A percentile compares a stretch with the other conserved stretches of the same genome.
These are phyloP conservation scores for Lagenorhynchus albirostris DNA, from an alignment of 2,113 vertebrate genomes.

Conservation along the genomic window DNA sequence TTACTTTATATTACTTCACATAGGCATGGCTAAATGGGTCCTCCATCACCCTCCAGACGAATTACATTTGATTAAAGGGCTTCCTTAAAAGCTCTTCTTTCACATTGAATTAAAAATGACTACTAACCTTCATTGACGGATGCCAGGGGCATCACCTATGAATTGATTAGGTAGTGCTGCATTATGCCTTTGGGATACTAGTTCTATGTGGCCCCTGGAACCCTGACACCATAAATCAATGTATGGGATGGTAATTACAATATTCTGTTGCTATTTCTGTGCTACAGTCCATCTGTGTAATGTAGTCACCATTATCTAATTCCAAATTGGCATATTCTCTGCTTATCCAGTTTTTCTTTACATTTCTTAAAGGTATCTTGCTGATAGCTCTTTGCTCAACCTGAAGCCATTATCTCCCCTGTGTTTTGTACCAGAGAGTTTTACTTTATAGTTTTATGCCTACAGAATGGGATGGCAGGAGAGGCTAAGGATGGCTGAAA, in stretches of 20 bases:
- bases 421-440: neutral
- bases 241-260: neutral
- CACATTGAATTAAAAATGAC: slow-evolving; percentile 61
- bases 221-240: slow-evolving; percentile 13
- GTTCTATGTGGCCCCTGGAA: neutral
- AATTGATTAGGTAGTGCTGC: slow-evolving; percentile 53
- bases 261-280: slow-evolving; percentile 18
- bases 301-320: neutral
- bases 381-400: neutral
- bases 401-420: neutral
- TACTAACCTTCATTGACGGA: slow-evolving; percentile 54
- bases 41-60: slow-evolving; percentile 3
- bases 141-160: slow-evolving; percentile 46
- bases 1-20: slow-evolving; percentile 37
- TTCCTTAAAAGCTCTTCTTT: slow-evolving; percentile 66
- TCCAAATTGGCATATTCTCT: neutral
- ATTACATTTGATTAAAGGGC: slow-evolving; percentile 63
- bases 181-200: slow-evolving; percentile 7
- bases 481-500: neutral
- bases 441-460: neutral
- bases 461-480: neutral
- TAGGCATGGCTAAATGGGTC: slow-evolving; percentile 25
- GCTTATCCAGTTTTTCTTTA: neutral
- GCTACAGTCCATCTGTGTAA: neutral
- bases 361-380: neutral